Evolutionary conservation across 2,113 vertebrate genomes (phyloP).

Genomic region (Tinamus guttatus): DNA sequence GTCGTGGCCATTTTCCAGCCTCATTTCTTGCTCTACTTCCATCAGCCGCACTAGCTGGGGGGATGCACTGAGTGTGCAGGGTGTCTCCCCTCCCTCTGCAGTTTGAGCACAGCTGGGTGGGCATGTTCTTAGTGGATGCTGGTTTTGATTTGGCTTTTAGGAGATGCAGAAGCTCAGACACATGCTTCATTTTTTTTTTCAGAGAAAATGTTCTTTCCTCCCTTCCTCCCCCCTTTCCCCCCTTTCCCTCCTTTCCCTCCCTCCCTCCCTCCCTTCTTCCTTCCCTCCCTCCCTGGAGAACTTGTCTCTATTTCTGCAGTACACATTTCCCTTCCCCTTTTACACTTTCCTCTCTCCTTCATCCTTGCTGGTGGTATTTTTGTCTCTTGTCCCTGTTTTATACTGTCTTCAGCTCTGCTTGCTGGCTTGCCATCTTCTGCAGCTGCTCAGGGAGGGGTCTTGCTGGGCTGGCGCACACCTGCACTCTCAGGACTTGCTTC

Average conservation of each 20-base stretch:
- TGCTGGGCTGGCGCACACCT: not conserved
- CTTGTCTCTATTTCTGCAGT: not conserved
- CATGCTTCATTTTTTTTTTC: not conserved
- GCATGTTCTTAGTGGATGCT: accelerated
- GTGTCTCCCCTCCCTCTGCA: not conserved
- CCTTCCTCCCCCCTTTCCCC: no score
- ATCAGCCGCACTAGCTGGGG: not conserved
- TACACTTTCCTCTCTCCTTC: not conserved
- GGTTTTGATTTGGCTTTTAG: not conserved
- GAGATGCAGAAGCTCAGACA: not conserved
- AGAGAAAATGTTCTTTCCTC: not conserved
- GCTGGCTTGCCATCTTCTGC: not conserved
- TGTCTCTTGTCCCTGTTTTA: not conserved
- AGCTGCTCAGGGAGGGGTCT: accelerated
- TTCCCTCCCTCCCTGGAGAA: not conserved
- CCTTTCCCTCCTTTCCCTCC: no score
- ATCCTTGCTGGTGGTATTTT: not conserved
- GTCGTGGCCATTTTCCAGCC: not conserved
- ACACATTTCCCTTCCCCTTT: not conserved
- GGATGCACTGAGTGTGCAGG: not conserved
- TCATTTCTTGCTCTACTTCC: not conserved
- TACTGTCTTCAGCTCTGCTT: not conserved
- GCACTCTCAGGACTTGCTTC: not conserved
- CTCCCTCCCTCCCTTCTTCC: not conserved
- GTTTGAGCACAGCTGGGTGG: accelerated